phyloP scores from a whole-genome alignment of 2,113 vertebrate genomes.

The Gymnogyps californianus region DNA sequence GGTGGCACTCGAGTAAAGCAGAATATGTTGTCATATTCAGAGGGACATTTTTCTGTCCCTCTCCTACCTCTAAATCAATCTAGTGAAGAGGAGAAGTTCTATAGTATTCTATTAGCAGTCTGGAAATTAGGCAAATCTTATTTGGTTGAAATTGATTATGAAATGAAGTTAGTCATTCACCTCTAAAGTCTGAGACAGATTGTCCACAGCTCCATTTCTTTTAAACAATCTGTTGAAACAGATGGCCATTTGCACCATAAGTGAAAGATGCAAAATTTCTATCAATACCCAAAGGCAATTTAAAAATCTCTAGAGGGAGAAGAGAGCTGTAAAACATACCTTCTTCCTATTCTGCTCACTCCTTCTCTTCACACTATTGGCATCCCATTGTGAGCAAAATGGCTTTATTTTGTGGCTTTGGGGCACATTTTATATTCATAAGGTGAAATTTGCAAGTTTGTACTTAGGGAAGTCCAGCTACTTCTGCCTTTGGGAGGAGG shows the following conservation, averaged over 20 bases:
- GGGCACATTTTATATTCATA: neutral
- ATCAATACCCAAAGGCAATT: slow-evolving; percentile 14
- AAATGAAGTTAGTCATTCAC: slow-evolving; percentile 39
- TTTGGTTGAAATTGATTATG: neutral
- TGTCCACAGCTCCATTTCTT: slow-evolving; percentile 34
- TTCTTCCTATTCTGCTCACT: neutral
- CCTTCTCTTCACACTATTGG: neutral
- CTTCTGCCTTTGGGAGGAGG: neutral
- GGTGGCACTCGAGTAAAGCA: neutral
- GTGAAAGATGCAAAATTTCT: slow-evolving; percentile 18
- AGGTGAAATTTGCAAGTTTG: neutral
- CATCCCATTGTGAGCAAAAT: slow-evolving; percentile 2
- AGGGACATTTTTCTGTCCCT: neutral
- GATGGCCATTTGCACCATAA: slow-evolving; percentile 56
- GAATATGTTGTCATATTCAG: neutral
- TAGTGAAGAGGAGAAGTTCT: neutral
- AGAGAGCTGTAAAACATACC: neutral
- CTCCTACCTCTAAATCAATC: neutral
- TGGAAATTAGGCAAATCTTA: neutral
- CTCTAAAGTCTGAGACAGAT: slow-evolving; percentile 46
- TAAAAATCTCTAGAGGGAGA: slow-evolving; percentile 32
- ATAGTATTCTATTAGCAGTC: neutral
- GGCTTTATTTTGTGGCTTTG: neutral
- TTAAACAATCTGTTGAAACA: slow-evolving; percentile 64
- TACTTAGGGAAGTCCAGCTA: neutral